Evolutionary conservation across 2,888 invertebrate species (phyloP), one percentile per base, ranked within the genome.

Genomic region (Lepidocyrtinus sp.): DNA sequence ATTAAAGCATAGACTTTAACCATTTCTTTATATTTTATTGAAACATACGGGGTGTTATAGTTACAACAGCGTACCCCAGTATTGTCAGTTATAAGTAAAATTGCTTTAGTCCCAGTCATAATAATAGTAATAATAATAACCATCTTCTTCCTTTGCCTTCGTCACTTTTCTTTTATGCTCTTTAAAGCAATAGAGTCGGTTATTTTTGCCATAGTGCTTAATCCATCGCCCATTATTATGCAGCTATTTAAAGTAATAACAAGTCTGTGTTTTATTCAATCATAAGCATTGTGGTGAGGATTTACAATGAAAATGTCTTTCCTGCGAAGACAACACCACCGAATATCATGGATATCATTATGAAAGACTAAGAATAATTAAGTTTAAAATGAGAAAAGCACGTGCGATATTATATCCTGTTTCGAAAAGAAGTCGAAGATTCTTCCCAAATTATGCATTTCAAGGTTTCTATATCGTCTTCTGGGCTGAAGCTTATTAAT

Each of bases 401-500:
- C 36, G 36, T 36, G 36, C 36, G 5, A 36, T 36, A 12, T 36
- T 36, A 36, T 12, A 12, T 36, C 12, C 5, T 36, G 12, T 36
- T 36, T 36, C 12, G 12, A 36, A 36, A 36, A 7, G 36, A 36
- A 36, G 5, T 36, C 36, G n/a, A n/a, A 36, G 36, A 36, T 7
- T 36, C 12, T 36, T 36, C 5, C 36, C 5, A 36, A 36, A 36
- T 36, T 36, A 36, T 36, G 36, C 36, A 36, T 7, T 36, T 7
- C 36, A 36, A 12, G 12, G 36, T 36, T 36, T 12, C 12, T 12
- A 5, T 5, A 36, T 36, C 5, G 12, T 36, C 36, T 36, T 12
- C 5, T 36, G n/a, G n/a, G n/a, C n/a, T n/a, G 36, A 5, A 36
- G 36, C 7, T 62, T 21, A 80, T 80, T 75, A 75, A 75, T 81